phyloP scores from a whole-genome alignment of 2,888 invertebrate species.

The Rosalia funebris region DNA sequence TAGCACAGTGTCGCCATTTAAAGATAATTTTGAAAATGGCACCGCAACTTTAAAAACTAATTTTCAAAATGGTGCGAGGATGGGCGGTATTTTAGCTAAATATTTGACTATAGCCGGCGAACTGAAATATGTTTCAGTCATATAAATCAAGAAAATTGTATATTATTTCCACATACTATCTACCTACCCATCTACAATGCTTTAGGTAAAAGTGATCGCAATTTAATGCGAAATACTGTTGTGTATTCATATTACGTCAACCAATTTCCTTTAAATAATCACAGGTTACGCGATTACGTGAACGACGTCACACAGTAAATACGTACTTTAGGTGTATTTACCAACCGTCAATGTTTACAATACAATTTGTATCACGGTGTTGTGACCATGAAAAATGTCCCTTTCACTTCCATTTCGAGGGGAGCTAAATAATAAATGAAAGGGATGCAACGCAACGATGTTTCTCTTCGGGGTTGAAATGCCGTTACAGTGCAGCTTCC shows the following conservation, averaged over 20 bases:
- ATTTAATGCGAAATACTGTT: too few species aligned
- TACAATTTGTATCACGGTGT: conserved; percentile 47
- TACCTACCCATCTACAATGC: too few species aligned
- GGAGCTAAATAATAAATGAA: conserved; percentile 54
- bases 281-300: not conserved
- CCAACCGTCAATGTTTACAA: conserved; percentile 41
- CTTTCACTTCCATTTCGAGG: conserved; percentile 41
- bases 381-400: conserved; percentile 51
- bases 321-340: conserved; percentile 20
- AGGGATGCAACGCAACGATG: conserved; percentile 43
- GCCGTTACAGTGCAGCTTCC: conserved; percentile 37
- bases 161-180: too few species aligned
- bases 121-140: too few species aligned
- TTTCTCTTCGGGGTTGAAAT: conserved; percentile 39
- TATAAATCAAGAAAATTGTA: too few species aligned
- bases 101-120: too few species aligned
- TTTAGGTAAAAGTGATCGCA: too few species aligned
- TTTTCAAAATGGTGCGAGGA: too few species aligned
- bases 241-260: not conserved
- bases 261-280: not conserved
- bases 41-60: too few species aligned
- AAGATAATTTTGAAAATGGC: too few species aligned
- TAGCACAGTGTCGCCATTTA: too few species aligned
- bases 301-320: conserved; percentile 14
- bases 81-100: too few species aligned